A percentile compares a stretch with the other conserved stretches of the same genome.
These are phyloP conservation scores for Strigamia transsilvanica DNA, from an alignment of 2,888 invertebrate genomes.

Conservation along the genomic window DNA sequence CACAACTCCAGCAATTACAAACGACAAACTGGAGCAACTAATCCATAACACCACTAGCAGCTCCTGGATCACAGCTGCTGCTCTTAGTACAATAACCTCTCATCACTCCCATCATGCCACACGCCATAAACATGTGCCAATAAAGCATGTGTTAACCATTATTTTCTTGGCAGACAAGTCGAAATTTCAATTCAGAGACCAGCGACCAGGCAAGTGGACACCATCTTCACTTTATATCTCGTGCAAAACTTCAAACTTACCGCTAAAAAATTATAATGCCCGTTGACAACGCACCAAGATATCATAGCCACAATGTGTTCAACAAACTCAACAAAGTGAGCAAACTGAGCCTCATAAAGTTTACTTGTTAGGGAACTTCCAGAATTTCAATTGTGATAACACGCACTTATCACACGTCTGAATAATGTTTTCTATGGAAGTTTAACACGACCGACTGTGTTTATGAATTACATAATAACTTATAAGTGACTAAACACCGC, in stretches of 20 bases:
- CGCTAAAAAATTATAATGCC: neutral
- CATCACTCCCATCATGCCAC: conserved; percentile 49
- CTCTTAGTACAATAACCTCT: conserved; percentile 48
- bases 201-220: neutral
- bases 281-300: neutral
- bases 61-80: conserved; percentile 45
- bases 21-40: conserved; percentile 42
- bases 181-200: conserved; percentile 23
- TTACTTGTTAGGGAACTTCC: no score
- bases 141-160: conserved; percentile 48
- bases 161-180: conserved; percentile 28
- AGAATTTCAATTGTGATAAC: no score
- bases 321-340: neutral
- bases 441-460: no score
- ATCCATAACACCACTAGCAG: conserved; percentile 33
- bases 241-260: neutral
- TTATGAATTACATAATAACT: no score
- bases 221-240: neutral
- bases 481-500: no score
- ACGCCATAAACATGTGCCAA: conserved; percentile 47
- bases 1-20: conserved; percentile 43
- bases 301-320: no score
- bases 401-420: no score
- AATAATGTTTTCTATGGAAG: no score
- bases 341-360: neutral